Conservation (phyloP, 92 coral and sea anemone species). For the Epizoanthus ramosus region DNA sequence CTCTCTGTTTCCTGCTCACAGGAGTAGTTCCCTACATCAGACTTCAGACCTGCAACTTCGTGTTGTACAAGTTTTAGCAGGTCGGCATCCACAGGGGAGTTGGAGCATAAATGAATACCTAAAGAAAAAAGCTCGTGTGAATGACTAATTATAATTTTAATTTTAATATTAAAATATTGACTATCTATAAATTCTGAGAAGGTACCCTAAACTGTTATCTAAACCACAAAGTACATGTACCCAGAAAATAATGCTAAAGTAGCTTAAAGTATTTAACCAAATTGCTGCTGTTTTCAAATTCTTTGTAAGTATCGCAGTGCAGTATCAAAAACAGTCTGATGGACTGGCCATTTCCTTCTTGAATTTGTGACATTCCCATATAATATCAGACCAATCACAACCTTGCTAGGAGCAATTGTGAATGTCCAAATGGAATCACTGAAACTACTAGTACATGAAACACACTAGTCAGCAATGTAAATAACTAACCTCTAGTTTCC, state of each 20-base stretch:
- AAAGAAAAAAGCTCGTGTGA: background rate
- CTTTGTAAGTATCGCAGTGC: too few relatives aligned
- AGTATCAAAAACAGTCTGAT: too few relatives aligned
- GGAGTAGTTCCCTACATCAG: background rate
- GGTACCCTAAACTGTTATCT: background rate
- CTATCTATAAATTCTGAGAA: background rate
- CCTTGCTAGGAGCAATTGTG: too few relatives aligned
- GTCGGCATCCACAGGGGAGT: background rate
- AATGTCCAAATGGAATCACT: background rate
- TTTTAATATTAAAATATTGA: background rate
- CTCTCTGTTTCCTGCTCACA: conserved; percentile 6
- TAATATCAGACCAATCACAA: too few relatives aligned
- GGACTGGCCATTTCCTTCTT: too few relatives aligned
- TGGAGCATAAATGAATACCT: background rate
- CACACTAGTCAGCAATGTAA: background rate
- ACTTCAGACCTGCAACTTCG: conserved; percentile 1
- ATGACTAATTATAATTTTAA: too few relatives aligned
- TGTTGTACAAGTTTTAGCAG: conserved; percentile 5
- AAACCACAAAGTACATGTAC: background rate
- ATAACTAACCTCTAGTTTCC: conserved; percentile 46
- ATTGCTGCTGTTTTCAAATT: too few relatives aligned
- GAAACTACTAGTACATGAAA: background rate
- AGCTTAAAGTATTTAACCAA: too few relatives aligned
- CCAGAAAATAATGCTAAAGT: too few relatives aligned
- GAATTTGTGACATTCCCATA: too few relatives aligned